These are phyloP conservation scores for Conchocele bisecta DNA, from an alignment of 2,888 invertebrate genomes.

Conservation along the genomic window DNA sequence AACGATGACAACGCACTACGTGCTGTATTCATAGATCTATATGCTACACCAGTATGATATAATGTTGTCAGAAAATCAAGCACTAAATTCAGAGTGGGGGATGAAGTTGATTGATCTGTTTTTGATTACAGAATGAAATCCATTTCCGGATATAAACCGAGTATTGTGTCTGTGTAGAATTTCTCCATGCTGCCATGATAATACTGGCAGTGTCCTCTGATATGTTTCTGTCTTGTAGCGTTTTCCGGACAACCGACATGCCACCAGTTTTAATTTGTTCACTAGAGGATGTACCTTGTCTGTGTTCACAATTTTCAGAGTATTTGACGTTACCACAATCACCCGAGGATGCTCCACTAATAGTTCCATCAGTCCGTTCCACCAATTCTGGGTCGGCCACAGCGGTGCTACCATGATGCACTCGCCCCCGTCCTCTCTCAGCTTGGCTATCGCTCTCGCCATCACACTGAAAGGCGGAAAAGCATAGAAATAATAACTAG, in stretches of 20 bases:
- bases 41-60: constrained; percentile 21
- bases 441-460: constrained; percentile 15
- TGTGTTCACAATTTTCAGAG: constrained; percentile 1
- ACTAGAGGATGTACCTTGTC: constrained; percentile 27
- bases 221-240: constrained; percentile 21
- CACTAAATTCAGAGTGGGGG: constrained; percentile 20
- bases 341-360: constrained; percentile 32
- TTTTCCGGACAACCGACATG: constrained; percentile 32
- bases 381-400: constrained; percentile 48
- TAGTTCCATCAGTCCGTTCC: constrained; percentile 18
- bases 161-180: constrained; percentile 39
- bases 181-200: constrained; percentile 36
- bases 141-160: constrained; percentile 32
- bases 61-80: constrained; percentile 33
- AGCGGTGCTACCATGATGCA: constrained; percentile 26
- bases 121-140: constrained; percentile 35
- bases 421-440: constrained; percentile 28
- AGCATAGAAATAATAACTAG: constrained; percentile 1
- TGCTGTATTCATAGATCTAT: constrained; percentile 44
- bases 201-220: constrained; percentile 29
- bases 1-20: constrained; percentile 25
- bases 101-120: constrained; percentile 23
- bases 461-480: constrained; percentile 46
- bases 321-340: constrained; percentile 9
- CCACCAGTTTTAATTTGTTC: constrained; percentile 18